Evolutionary conservation across 2,888 invertebrate genomes (phyloP), one percentile per base, ranked within the genome.

Genomic region (Gymnocheta viridis): DNA sequence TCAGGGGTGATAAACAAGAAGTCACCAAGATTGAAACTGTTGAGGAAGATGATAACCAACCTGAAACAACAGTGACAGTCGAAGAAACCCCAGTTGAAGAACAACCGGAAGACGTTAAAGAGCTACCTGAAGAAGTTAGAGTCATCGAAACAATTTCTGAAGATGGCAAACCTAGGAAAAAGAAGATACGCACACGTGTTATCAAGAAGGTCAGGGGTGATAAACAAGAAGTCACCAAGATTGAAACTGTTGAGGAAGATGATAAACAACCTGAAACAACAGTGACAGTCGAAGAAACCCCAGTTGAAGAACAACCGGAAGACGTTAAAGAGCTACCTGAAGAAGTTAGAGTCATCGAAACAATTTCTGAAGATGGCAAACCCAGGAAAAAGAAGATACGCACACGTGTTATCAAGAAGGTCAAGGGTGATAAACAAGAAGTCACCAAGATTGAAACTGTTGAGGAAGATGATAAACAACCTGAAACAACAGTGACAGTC

Each of bases 21-120:
- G 67, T 67, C 14, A 67, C 67, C 2, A 67, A 67, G n/a, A 67
- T 67, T 9, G 51, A 67, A 67, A 67, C 51, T 51, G 35, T 67
- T 24, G 51, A 67, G 19, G 67, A 67, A 67, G 67, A 67, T 22
- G 51, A 67, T 24, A 67, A 67, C n/a, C 22, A n/a, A n/a, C 51
- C 67, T 35, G 67, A 51, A 67, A 51, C 35, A 10, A 67, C 67
- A 51, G 67, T 67, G 1, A 67, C 51, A 4, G 35, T 67, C 0
- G 35, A 67, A 9, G 67, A 67, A 12, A 4, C n/a, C n/a, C 24
- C 51, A 38, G 0, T 24, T n/a, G 51, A 51, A 51, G 35, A 67
- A 2, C 14, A 35, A 10, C 51, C 51, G 4, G 67, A 67, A 24
- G 32, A 49, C 0, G 0, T 67, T 5, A 22, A 10, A 2, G 67